These are phyloP conservation scores for Aphaenogaster rudis DNA, from an alignment of 1,140 invertebrate genomes.

Conservation along the genomic window DNA sequence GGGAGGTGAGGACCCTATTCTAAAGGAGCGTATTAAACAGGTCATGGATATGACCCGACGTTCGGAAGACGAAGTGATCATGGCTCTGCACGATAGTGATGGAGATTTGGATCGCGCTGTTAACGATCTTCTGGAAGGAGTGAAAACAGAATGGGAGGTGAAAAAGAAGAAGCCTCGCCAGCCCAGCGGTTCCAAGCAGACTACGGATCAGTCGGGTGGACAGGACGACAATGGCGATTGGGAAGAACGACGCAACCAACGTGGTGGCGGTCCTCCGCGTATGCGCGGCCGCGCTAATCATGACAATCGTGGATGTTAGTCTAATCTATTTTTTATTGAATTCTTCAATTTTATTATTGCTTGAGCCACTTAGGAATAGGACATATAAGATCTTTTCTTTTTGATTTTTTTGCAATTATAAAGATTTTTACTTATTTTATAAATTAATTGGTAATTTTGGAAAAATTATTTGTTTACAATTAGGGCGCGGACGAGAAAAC, in stretches of 20 bases:
- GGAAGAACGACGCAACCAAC: constrained; percentile 86
- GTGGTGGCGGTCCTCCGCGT: constrained; percentile 86
- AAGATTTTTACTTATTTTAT: background rate
- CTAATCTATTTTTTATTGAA: constrained; percentile 4
- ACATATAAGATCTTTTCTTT: background rate
- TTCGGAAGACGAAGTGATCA: constrained; percentile 93
- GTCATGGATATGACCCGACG: constrained; percentile 93
- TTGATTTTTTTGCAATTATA: background rate
- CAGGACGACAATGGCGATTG: constrained; percentile 85
- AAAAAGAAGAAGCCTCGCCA: constrained; percentile 95
- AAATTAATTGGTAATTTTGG: background rate
- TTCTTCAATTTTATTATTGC: background rate
- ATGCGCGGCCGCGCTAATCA: constrained; percentile 86
- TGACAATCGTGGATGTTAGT: constrained; percentile 87
- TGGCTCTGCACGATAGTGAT: constrained; percentile 94
- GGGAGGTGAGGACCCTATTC: constrained; percentile 89
- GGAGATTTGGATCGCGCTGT: constrained; percentile 92
- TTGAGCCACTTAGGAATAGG: background rate
- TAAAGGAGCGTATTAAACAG: constrained; percentile 92
- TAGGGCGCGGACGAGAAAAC: constrained; percentile 88
- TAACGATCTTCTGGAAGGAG: constrained; percentile 91
- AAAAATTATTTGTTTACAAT: background rate
- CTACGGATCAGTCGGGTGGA: constrained; percentile 79
- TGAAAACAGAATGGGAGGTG: constrained; percentile 87
- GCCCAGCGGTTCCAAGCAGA: constrained; percentile 86